A percentile compares a stretch with the other conserved stretches of the same genome.
These are phyloP conservation scores for Chrysocyon brachyurus DNA, from an alignment of 2,797 vertebrate species.

Conservation along the genomic window DNA sequence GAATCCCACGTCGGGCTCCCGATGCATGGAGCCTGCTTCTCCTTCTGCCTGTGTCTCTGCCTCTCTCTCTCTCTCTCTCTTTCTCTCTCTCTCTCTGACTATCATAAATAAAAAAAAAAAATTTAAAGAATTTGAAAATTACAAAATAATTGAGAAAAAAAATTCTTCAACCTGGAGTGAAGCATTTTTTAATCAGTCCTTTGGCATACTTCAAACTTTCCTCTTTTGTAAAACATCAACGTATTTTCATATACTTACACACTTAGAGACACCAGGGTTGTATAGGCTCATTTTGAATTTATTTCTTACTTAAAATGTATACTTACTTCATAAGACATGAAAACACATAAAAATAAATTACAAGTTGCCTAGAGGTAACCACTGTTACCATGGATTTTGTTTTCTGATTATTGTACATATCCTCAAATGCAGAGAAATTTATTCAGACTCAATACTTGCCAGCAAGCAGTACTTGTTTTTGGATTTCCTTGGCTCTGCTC, in stretches of 20 bases:
- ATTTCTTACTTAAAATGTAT: not conserved
- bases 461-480: not conserved
- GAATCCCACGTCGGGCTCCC: no score
- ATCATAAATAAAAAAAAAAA: no score
- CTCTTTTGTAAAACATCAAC: not conserved
- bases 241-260: not conserved
- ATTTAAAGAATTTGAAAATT: not conserved
- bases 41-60: no score
- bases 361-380: not conserved
- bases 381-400: not conserved
- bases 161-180: not conserved
- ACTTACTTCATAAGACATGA: not conserved
- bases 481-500: slow-evolving; percentile 16
- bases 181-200: not conserved
- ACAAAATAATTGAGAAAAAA: not conserved
- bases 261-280: not conserved
- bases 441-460: not conserved
- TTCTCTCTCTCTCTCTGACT: no score
- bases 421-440: not conserved
- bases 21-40: no score
- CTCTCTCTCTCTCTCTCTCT: no score
- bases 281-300: not conserved
- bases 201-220: not conserved
- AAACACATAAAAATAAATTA: not conserved
- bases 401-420: not conserved